Evolutionary conservation across 2,888 invertebrate genomes (phyloP), one percentile per base, ranked within the genome.

Genomic region (Synergus gifuensis): DNA sequence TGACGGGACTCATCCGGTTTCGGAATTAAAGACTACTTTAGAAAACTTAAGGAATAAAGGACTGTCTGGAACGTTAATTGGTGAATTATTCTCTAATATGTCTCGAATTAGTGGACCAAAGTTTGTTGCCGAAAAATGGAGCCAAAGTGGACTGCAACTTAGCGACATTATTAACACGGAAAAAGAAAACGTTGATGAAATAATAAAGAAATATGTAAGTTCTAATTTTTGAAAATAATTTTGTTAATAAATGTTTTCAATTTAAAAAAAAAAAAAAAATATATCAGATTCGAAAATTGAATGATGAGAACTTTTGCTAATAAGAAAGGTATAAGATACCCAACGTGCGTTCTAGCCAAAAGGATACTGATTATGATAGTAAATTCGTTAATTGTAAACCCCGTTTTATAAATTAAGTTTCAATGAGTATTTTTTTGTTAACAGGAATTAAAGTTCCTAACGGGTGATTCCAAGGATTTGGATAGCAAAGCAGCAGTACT

Each of bases 11-110:
- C 86, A 89, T 80, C 83, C 88, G 4, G 83, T 92, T 58, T 78
- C 81, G n/a, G 91, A 92, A 62, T 82, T 92, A 77, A 89, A 87
- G 79, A 84, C 73, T 49, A 85, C 87, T 16, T n/a, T 79, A 63
- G 76, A 46, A 7, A 82, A 81, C 36, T 67, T 90, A 58, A 87
- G 85, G 73, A 84, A 67, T 60, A 87, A 89, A 73, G 91, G 90
- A 46, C 86, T 89, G 78, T 92, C 91, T 36, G 89, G 91, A 46
- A 93, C 93, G 87, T 93, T 96, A 80, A 91, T 96, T 81, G 93
- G 94, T 67, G 93, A 94, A 79, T 91, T 95, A 79, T 93, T 96
- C 82, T 93, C 93, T 62, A 93, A 94, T 87, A 93, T 95, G 85
- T 92, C 94, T 69, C 92, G 92, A 83, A 94, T 94, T 87, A 94